Evolutionary conservation across 2,797 vertebrate species (phyloP).

Genomic region (Streptopelia turtur): DNA sequence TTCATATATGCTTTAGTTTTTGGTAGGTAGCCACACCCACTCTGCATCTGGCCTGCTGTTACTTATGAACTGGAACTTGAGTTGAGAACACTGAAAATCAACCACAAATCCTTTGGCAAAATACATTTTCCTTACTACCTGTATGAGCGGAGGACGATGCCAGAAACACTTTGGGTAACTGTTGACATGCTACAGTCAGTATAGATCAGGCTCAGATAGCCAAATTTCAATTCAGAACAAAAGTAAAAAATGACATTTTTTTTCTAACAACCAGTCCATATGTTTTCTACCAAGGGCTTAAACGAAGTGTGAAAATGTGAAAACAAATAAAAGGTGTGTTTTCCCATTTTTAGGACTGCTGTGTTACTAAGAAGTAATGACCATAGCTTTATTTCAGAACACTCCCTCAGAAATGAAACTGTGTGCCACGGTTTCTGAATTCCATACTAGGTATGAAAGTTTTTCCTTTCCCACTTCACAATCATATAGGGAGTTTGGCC

Average conservation of each 20-base stretch:
- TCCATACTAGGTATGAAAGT: not conserved
- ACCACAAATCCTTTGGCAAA: not conserved
- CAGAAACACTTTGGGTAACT: not conserved
- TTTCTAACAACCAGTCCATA: not conserved
- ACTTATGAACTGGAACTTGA: not conserved
- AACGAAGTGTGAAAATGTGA: not conserved
- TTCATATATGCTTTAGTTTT: not conserved
- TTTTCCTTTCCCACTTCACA: not conserved
- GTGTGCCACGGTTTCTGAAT: not conserved
- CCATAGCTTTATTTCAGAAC: not conserved
- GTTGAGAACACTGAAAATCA: not conserved
- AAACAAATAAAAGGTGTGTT: not conserved
- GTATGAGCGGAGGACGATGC: not conserved
- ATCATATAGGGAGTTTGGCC: not conserved
- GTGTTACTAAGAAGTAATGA: not conserved
- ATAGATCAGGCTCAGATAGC: not conserved
- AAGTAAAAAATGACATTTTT: not conserved
- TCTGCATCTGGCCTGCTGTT: not conserved
- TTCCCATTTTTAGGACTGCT: not conserved
- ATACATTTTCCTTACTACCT: not conserved
- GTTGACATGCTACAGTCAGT: accelerated
- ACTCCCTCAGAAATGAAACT: not conserved
- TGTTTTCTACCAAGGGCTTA: not conserved
- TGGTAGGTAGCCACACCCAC: not conserved
- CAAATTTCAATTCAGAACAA: not conserved